Evolutionary conservation across 2,113 vertebrate genomes (phyloP).

Genomic region (Labeo rohita): DNA sequence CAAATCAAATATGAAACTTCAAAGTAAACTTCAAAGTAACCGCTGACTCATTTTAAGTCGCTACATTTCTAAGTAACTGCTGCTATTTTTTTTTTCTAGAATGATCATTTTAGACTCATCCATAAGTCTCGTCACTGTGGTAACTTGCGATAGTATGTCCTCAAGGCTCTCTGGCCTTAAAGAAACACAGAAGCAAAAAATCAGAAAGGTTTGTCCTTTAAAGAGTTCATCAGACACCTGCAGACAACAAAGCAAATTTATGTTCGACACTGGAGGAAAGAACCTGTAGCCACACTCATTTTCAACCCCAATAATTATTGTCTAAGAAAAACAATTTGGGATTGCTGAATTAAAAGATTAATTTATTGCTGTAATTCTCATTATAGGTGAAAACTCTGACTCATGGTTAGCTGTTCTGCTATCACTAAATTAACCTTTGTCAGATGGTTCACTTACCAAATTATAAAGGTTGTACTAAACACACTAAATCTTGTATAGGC

Average conservation of each 20-base stretch:
- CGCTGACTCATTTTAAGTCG: not conserved
- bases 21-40: not conserved
- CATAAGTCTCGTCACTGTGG: constrained; percentile 43
- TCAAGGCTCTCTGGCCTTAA: constrained; percentile 29
- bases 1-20: not conserved
- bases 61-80: not conserved
- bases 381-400: constrained; percentile 1
- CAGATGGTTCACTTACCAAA: not conserved
- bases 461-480: not conserved
- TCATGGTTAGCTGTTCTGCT: not conserved
- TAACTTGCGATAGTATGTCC: constrained; percentile 44
- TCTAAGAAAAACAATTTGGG: constrained; percentile 21
- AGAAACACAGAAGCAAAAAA: constrained; percentile 37
- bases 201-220: constrained; percentile 45
- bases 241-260: constrained; percentile 57
- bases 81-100: not conserved
- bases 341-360: constrained; percentile 37
- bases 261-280: constrained; percentile 46
- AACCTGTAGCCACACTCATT: constrained; percentile 39
- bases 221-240: constrained; percentile 39
- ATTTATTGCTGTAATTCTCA: constrained; percentile 18
- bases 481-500: constrained; percentile 1
- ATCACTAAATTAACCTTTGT: not conserved
- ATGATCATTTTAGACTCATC: constrained; percentile 34
- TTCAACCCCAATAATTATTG: constrained; percentile 28